Conservation (phyloP, 2,888 invertebrate genomes). For the Philhelius pedissequus region DNA sequence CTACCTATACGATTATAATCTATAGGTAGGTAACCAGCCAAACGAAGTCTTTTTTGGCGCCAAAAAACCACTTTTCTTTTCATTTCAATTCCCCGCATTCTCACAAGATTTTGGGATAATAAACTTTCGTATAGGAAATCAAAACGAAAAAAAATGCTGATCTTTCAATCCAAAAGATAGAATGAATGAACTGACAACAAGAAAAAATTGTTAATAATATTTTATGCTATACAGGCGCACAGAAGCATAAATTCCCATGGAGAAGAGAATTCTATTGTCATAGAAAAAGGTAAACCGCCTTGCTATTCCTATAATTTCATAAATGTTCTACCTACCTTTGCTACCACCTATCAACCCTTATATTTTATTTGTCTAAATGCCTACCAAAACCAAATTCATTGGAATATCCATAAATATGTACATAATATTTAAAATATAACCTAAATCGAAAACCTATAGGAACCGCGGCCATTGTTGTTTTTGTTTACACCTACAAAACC, state of each 20-base stretch:
- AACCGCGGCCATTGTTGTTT: constrained; percentile 49
- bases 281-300: no score
- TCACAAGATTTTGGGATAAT: not conserved
- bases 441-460: constrained; percentile 1
- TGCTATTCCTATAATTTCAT: no score
- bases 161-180: not conserved
- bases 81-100: not conserved
- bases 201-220: not conserved
- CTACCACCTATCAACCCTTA: not conserved
- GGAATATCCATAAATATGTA: no score
- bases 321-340: no score
- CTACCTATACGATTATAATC: not conserved
- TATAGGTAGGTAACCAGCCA: not conserved
- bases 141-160: not conserved
- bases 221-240: not conserved
- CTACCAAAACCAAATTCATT: not conserved
- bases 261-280: not conserved
- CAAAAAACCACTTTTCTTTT: constrained; percentile 14
- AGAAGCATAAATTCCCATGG: not conserved
- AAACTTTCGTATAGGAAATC: not conserved
- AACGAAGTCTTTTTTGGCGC: constrained; percentile 34
- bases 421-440: not conserved
- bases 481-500: constrained; percentile 69
- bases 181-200: not conserved
- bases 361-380: no score